A percentile compares a stretch with the other conserved stretches of the same genome.
These are phyloP conservation scores for Rutilus rutilus DNA, from an alignment of 2,113 vertebrate genomes.

Conservation along the genomic window DNA sequence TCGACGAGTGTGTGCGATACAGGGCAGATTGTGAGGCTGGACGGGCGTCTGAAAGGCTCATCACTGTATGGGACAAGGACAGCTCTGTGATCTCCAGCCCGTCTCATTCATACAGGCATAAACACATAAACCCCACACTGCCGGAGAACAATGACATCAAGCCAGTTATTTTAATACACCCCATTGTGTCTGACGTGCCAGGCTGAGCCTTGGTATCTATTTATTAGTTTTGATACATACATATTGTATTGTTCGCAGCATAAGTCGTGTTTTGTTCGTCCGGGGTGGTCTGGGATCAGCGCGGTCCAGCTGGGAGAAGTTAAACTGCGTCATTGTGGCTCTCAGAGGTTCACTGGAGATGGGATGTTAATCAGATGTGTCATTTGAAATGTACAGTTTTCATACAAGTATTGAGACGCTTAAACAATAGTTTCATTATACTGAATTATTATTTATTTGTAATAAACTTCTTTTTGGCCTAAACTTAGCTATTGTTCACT, in stretches of 20 bases:
- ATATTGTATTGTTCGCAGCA: constrained; percentile 61
- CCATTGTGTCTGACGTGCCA: constrained; percentile 58
- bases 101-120: constrained; percentile 53
- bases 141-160: constrained; percentile 64
- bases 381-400: constrained; percentile 80
- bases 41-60: constrained; percentile 30
- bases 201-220: constrained; percentile 57
- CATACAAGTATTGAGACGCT: constrained; percentile 57
- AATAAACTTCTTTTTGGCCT: too few relatives aligned
- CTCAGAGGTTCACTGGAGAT: constrained; percentile 74
- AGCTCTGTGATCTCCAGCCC: constrained; percentile 46
- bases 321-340: constrained; percentile 63
- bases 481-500: too few relatives aligned
- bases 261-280: constrained; percentile 69
- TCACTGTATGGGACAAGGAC: constrained; percentile 57
- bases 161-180: constrained; percentile 55
- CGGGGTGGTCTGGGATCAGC: constrained; percentile 65
- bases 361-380: constrained; percentile 80
- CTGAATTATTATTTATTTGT: too few relatives aligned
- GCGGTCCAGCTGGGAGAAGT: constrained; percentile 75
- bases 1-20: background rate
- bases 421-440: too few relatives aligned
- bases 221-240: constrained; percentile 67
- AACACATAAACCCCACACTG: constrained; percentile 54
- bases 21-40: constrained; percentile 17